Percentiles rank a stretch among this genome's conserved stretches.
phyloP scores from a whole-genome alignment of 2,888 invertebrate species.

The Junonia oenone region DNA sequence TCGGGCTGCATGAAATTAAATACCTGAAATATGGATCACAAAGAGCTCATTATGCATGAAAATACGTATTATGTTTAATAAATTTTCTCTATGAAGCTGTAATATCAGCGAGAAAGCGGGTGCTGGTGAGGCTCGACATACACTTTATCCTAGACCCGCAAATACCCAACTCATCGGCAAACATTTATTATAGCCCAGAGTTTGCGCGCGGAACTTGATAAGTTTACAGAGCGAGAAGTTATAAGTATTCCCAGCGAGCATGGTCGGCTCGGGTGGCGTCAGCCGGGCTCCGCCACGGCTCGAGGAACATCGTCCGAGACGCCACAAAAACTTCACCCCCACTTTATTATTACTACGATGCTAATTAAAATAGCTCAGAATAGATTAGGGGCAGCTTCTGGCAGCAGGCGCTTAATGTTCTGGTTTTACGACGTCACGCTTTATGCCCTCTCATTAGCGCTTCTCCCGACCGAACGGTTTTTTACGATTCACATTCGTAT shows the following conservation, averaged over 20 bases:
- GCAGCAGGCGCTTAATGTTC: slow-evolving; percentile 69
- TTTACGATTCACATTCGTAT: slow-evolving; percentile 59
- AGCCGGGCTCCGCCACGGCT: slow-evolving; percentile 43
- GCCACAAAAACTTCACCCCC: slow-evolving; percentile 70
- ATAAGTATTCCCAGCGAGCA: slow-evolving; percentile 53
- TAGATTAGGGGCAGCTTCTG: slow-evolving; percentile 75
- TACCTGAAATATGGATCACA: slow-evolving; percentile 16
- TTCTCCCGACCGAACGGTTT: slow-evolving; percentile 58
- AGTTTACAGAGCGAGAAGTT: slow-evolving; percentile 58
- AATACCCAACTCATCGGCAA: slow-evolving; percentile 34
- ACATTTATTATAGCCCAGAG: slow-evolving; percentile 53
- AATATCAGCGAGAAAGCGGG: slow-evolving; percentile 1
- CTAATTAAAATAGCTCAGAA: slow-evolving; percentile 77
- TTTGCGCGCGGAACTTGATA: slow-evolving; percentile 47
- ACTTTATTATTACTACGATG: slow-evolving; percentile 71
- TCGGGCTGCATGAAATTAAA: slow-evolving; percentile 9
- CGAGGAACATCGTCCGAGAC: slow-evolving; percentile 57
- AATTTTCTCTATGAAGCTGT: background rate
- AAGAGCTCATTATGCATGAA: slow-evolving; percentile 6
- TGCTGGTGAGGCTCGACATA: slow-evolving; percentile 28
- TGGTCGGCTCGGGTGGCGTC: slow-evolving; percentile 28
- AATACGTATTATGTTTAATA: slow-evolving; percentile 9
- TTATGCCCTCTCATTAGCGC: slow-evolving; percentile 74
- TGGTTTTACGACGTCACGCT: slow-evolving; percentile 75
- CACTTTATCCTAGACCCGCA: slow-evolving; percentile 21